A percentile compares a stretch with the other conserved stretches of the same genome.
phyloP scores from a whole-genome alignment of 2,113 vertebrate species.

The Oceanodroma tethys region DNA sequence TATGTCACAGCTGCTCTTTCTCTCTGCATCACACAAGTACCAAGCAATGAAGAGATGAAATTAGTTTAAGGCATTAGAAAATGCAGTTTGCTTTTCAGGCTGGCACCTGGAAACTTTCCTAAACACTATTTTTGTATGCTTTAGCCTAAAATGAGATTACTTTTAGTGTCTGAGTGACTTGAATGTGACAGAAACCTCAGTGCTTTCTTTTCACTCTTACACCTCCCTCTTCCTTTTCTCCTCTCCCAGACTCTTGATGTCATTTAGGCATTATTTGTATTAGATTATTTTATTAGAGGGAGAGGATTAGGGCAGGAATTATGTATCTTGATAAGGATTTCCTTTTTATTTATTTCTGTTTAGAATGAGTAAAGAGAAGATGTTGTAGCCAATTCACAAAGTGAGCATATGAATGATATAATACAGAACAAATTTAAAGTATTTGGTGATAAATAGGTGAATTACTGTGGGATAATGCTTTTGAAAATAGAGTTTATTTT shows the following conservation, averaged over 20 bases:
- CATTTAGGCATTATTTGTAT: not conserved
- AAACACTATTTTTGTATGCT: rapidly evolving
- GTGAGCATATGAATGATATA: not conserved
- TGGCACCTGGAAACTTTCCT: not conserved
- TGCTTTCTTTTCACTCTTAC: not conserved
- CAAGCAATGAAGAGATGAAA: not conserved
- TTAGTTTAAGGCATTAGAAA: not conserved
- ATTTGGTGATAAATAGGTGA: conserved; percentile 14
- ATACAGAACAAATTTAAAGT: conserved; percentile 7
- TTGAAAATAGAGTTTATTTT: conserved; percentile 29
- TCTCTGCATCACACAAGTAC: not conserved
- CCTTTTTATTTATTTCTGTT: not conserved
- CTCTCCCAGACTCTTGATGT: not conserved
- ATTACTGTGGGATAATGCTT: conserved; percentile 34
- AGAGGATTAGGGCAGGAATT: not conserved
- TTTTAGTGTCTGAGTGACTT: not conserved
- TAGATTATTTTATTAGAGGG: not conserved
- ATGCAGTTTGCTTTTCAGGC: not conserved
- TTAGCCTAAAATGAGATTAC: not conserved
- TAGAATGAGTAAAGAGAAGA: not conserved
- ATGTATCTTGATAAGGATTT: not conserved
- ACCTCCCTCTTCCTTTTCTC: not conserved
- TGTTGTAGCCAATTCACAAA: not conserved
- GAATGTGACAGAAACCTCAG: not conserved
- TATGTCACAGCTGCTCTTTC: not conserved